Evolutionary conservation across 1,140 invertebrate genomes (phyloP).

Genomic region (Centruroides sculpturatus): DNA sequence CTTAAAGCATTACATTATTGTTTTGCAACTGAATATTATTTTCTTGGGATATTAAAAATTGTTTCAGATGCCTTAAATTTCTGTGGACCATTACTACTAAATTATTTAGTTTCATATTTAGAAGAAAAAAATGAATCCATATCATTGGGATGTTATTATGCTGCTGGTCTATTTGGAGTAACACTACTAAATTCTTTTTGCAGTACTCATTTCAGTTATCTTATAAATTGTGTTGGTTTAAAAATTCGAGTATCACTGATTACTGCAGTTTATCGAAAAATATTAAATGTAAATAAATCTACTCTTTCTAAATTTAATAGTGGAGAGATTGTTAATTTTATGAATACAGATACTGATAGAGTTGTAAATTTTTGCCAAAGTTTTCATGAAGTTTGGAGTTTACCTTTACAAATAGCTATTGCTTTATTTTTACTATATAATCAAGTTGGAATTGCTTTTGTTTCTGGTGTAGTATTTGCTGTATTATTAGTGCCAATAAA

Average conservation of each 20-base stretch:
- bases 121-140: conserved; percentile 48
- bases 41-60: conserved; percentile 73
- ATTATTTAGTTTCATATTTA: conserved; percentile 62
- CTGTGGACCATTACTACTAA: conserved; percentile 74
- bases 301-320: conserved; percentile 41
- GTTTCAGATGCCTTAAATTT: conserved; percentile 68
- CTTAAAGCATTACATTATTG: conserved; percentile 57
- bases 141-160: conserved; percentile 60
- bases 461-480: conserved; percentile 75
- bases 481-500: conserved; percentile 89
- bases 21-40: conserved; percentile 77
- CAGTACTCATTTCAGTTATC: conserved; percentile 77
- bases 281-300: conserved; percentile 38
- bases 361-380: conserved; percentile 90
- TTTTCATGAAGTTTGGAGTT: conserved; percentile 93
- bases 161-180: conserved; percentile 43
- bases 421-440: conserved; percentile 65
- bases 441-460: conserved; percentile 79
- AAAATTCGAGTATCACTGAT: conserved; percentile 75
- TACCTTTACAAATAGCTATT: conserved; percentile 71
- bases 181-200: conserved; percentile 50
- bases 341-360: conserved; percentile 89
- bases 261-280: conserved; percentile 73
- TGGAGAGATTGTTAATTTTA: conserved; percentile 89
- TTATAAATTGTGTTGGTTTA: conserved; percentile 64